Base-by-base conservation (phyloP, 2,113 vertebrate species). In the Catagonus wagneri region DNA sequence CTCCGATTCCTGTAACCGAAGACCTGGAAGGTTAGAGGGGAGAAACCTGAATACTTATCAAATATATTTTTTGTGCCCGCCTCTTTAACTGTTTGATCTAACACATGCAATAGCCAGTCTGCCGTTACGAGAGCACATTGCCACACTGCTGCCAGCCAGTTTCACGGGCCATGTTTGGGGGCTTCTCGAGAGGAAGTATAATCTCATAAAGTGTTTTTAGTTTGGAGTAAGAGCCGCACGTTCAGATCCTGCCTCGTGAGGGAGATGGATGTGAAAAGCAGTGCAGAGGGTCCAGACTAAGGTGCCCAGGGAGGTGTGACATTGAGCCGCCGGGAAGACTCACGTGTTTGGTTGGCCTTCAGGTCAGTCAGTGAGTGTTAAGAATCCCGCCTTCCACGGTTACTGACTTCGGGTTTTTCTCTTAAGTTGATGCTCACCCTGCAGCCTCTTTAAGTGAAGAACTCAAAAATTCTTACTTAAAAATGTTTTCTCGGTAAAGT, bases 401-500 rank as follows among this genome's bases (percentile, higher is more conserved):
- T 79, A 79, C 2, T 63, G 20, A 54, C 20, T 39, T 85, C 9
- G 20, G 4, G 10, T 61, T 60, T 90, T 66, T 66, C 66, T 79
- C 11, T n/a, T 34, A 17, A 36, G 3, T 50, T 66, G 19, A 20
- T 74, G 54, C 12, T n/a, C 20, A 52, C 58, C 25, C 81, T 36
- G 23, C 32, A 75, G 23, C 50, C 25, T 68, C 60, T 58, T 71
- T 79, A 78, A 83, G 69, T 78, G 32, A 86, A 75, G 74, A 95
- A 72, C 34, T 84, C 27, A 39, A 58, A 36, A 65, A 56, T 80
- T 92, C 29, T 68, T 34, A 50, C n/a, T 83, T 84, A 75, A 61
- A 61, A 63, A 58, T 71, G 19, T 76, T 81, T 86, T 76, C n/a
- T 92, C 54, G 56, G 76, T 94, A 94, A 92, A 76, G 60, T 16